Percentiles rank a stretch among this genome's conserved stretches.
Conservation (phyloP, 2,113 vertebrate genomes). For the Epinephelus lanceolatus region DNA sequence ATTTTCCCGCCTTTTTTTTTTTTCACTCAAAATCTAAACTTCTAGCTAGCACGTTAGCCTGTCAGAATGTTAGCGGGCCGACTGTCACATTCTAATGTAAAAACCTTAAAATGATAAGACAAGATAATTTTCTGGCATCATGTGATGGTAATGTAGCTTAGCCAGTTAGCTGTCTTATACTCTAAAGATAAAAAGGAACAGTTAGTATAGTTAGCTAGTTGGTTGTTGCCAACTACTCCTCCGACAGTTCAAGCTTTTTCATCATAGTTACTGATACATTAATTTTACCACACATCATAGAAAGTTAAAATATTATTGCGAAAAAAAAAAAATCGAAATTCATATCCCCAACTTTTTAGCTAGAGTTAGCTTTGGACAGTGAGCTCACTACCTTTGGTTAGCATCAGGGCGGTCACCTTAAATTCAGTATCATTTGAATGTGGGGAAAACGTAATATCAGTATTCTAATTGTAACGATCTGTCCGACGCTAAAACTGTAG, state of each 20-base stretch:
- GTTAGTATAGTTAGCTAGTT: background rate
- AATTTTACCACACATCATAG: background rate
- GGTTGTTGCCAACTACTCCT: background rate
- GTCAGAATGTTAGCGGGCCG: background rate
- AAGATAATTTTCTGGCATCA: too few species aligned
- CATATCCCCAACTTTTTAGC: background rate
- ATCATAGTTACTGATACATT: background rate
- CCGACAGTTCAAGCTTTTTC: too few species aligned
- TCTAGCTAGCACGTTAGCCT: too few species aligned
- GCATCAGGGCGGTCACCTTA: background rate
- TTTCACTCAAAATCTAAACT: background rate
- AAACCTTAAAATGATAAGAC: background rate
- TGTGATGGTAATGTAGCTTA: background rate
- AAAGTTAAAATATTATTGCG: too few species aligned
- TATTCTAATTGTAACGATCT: too few species aligned
- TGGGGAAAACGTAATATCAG: too few species aligned
- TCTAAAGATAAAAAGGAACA: background rate
- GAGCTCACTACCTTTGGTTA: background rate
- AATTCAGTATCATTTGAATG: background rate
- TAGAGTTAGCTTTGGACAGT: too few species aligned
- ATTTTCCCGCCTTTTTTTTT: background rate
- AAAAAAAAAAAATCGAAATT: background rate
- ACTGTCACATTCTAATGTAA: background rate
- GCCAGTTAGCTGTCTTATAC: background rate
- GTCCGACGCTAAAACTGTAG: too few species aligned